Percentiles rank a stretch among this genome's conserved stretches.
Evolutionary conservation across 2,113 vertebrate species (phyloP).

Genomic region (Chloropsis hardwickii): DNA sequence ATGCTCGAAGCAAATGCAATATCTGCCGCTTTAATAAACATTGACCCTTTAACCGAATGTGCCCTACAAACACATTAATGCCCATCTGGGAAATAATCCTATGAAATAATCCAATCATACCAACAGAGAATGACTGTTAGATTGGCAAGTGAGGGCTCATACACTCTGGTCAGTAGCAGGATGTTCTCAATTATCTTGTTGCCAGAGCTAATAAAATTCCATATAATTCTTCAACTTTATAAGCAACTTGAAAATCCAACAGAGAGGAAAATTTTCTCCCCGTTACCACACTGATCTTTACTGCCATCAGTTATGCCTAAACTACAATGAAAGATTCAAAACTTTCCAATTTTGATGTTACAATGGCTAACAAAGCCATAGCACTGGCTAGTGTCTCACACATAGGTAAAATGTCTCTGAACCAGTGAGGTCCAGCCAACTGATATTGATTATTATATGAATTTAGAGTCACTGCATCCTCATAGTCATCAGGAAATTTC

Average conservation of each 20-base stretch:
- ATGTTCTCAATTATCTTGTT: not conserved
- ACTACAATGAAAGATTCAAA: not conserved
- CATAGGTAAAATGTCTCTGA: not conserved
- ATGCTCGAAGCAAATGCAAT: conserved; percentile 50
- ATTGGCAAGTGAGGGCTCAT: conserved; percentile 4
- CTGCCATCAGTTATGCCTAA: not conserved
- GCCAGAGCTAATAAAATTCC: not conserved
- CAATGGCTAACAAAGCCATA: not conserved
- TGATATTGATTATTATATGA: not conserved
- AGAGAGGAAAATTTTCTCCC: not conserved
- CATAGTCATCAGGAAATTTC: not conserved
- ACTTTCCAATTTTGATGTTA: not conserved
- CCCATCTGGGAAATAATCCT: conserved; percentile 72
- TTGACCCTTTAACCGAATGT: conserved; percentile 56
- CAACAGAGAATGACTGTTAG: not conserved
- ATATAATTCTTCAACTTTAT: not conserved
- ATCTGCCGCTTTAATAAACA: conserved; percentile 62
- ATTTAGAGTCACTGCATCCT: not conserved
- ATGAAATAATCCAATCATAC: conserved; percentile 69
- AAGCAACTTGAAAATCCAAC: not conserved
- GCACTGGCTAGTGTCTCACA: not conserved
- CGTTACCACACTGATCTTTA: not conserved
- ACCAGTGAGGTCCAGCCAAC: not conserved
- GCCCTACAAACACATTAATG: conserved; percentile 68
- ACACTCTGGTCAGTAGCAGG: not conserved